Conservation (phyloP, 2,113 vertebrate species). For the Anoplopoma fimbria region DNA sequence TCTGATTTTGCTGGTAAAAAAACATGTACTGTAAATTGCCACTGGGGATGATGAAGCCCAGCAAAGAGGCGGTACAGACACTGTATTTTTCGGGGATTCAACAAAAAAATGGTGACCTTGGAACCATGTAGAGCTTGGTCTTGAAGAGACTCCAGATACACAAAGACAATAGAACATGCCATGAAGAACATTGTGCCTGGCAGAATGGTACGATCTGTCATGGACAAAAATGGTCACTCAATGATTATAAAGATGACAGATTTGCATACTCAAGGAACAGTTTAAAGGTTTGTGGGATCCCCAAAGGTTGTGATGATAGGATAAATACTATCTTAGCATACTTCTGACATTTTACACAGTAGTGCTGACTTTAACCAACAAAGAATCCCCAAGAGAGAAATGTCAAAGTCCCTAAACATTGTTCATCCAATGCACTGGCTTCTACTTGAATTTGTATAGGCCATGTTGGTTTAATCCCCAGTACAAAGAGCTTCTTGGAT, state of each 20-base stretch:
- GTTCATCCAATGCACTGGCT: not conserved
- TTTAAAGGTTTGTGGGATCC: not conserved
- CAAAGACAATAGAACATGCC: not conserved
- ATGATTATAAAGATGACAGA: not conserved
- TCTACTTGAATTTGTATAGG: not conserved
- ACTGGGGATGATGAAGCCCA: slow-evolving; percentile 30
- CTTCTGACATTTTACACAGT: not conserved
- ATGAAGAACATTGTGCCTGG: not conserved
- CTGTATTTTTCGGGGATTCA: not conserved
- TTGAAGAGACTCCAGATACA: not conserved
- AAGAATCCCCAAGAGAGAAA: not conserved
- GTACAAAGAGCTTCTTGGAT: not conserved
- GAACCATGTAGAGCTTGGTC: not conserved
- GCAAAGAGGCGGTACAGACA: not conserved
- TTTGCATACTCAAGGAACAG: slow-evolving; percentile 1
- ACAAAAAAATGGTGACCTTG: slow-evolving; percentile 4
- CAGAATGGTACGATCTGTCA: not conserved
- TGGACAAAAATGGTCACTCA: not conserved
- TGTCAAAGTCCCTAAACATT: slow-evolving; percentile 8
- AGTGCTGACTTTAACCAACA: not conserved
- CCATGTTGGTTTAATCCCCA: slow-evolving; percentile 11
- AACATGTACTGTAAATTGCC: slow-evolving; percentile 20
- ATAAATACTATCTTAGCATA: not conserved
- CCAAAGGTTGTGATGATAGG: slow-evolving; percentile 1
- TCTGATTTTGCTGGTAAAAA: slow-evolving; percentile 21